A percentile compares a stretch with the other conserved stretches of the same genome.
phyloP scores from a whole-genome alignment of 2,113 vertebrate species.

The Nycticryphes semicollaris region DNA sequence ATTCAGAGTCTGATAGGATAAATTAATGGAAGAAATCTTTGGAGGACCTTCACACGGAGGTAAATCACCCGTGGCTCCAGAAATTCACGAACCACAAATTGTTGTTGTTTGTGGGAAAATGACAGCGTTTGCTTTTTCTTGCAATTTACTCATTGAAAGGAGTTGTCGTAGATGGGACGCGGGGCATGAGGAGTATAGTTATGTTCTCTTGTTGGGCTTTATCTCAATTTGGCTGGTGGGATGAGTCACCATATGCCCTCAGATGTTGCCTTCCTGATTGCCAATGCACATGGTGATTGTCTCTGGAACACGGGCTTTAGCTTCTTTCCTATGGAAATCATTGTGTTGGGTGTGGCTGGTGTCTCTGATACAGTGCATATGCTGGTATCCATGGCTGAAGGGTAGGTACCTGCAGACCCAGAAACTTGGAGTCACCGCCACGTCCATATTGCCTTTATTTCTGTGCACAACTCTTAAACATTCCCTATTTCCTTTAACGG shows the following conservation, averaged over 20 bases:
- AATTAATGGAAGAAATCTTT: neutral
- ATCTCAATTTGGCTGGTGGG: neutral
- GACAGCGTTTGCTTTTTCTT: neutral
- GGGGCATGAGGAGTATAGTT: neutral
- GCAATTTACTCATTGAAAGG: neutral
- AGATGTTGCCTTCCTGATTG: neutral
- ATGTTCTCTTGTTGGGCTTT: neutral
- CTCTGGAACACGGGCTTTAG: neutral
- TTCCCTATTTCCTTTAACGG: neutral
- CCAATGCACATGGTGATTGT: accelerated
- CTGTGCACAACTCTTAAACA: neutral
- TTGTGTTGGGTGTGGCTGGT: neutral
- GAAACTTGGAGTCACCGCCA: neutral
- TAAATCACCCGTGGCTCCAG: neutral
- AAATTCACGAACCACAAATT: neutral
- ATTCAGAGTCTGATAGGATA: neutral
- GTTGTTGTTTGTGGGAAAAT: neutral
- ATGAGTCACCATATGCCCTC: neutral
- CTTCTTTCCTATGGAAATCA: neutral
- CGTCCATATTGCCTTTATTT: neutral
- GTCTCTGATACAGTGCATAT: neutral
- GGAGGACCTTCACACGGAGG: neutral
- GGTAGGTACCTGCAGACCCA: neutral
- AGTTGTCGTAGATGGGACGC: accelerated
- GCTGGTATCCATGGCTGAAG: neutral